Evolutionary conservation across 1,140 invertebrate genomes (phyloP).

Genomic region (Lordiphosa stackelbergi): DNA sequence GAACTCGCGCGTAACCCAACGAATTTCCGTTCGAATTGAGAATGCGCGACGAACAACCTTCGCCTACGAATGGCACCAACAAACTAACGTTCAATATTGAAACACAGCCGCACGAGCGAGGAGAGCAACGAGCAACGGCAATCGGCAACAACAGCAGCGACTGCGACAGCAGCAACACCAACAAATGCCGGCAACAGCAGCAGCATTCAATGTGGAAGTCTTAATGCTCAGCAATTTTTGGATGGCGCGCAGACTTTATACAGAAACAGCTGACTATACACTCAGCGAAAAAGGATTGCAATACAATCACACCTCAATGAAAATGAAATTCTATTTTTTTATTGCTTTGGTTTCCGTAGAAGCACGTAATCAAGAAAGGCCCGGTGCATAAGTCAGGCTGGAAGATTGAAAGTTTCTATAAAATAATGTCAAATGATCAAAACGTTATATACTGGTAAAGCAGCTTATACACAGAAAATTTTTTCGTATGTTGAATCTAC

Average conservation of each 20-base stretch:
- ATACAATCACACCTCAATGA: too few relatives aligned
- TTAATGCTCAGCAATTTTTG: background rate
- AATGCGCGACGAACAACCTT: conserved; percentile 36
- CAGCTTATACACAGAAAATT: too few relatives aligned
- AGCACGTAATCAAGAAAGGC: too few relatives aligned
- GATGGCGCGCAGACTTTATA: background rate
- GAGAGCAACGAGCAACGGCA: background rate
- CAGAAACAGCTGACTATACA: conserved; percentile 17
- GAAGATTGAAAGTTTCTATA: too few relatives aligned
- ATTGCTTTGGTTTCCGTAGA: too few relatives aligned
- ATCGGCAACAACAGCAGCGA: too few relatives aligned
- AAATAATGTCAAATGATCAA: too few relatives aligned
- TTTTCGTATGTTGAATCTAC: too few relatives aligned
- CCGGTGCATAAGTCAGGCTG: too few relatives aligned
- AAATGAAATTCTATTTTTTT: too few relatives aligned
- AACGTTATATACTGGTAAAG: too few relatives aligned
- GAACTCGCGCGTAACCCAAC: conserved; percentile 21
- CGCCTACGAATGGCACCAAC: conserved; percentile 39
- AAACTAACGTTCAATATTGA: conserved; percentile 38
- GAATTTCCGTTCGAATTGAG: conserved; percentile 9
- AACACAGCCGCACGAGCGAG: conserved; percentile 10
- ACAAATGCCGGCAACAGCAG: conserved; percentile 9
- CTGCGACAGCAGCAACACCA: background rate
- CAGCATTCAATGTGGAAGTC: background rate
- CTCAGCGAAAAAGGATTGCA: too few relatives aligned